Percentiles rank a stretch among this genome's conserved stretches.
These are phyloP conservation scores for Oligia fasciuncula DNA, from an alignment of 2,888 invertebrate genomes.

Conservation along the genomic window DNA sequence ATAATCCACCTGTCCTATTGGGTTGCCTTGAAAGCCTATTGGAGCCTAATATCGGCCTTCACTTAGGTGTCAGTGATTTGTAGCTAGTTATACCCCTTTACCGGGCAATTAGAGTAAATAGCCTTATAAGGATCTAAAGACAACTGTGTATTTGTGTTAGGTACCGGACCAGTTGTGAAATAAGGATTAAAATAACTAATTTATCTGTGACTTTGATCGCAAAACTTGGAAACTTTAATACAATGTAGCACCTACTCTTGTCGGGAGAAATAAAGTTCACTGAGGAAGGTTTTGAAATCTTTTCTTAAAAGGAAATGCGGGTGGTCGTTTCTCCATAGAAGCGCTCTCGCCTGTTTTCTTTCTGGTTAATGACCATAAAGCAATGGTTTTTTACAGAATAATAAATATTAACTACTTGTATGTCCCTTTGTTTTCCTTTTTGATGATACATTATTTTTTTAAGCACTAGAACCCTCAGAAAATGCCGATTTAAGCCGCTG, in stretches of 20 bases:
- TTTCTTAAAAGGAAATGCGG: too few species aligned
- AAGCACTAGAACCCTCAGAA: too few species aligned
- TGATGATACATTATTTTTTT: too few species aligned
- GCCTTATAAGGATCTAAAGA: slow-evolving; percentile 60
- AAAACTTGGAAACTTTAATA: background rate
- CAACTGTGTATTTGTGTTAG: slow-evolving; percentile 1
- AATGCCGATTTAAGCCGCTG: too few species aligned
- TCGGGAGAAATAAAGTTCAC: background rate
- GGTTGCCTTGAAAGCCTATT: slow-evolving; percentile 60
- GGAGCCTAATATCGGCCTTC: slow-evolving; percentile 50
- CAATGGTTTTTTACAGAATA: too few species aligned
- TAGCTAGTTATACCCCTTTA: slow-evolving; percentile 27
- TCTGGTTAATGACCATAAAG: too few species aligned
- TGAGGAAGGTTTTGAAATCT: background rate
- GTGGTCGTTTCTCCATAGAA: too few species aligned
- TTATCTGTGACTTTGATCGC: background rate
- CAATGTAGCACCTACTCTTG: background rate
- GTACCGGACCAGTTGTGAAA: background rate
- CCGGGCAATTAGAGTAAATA: slow-evolving; percentile 51
- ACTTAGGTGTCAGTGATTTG: slow-evolving; percentile 30
- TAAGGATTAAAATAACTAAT: background rate
- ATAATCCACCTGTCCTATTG: slow-evolving; percentile 39
- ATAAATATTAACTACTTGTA: too few species aligned
- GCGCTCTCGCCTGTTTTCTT: too few species aligned
- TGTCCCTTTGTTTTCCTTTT: too few species aligned